Evolutionary conservation across 2,888 invertebrate species (phyloP), one percentile per base, ranked within the genome.

Genomic region (Sepioteuthis lessoniana): DNA sequence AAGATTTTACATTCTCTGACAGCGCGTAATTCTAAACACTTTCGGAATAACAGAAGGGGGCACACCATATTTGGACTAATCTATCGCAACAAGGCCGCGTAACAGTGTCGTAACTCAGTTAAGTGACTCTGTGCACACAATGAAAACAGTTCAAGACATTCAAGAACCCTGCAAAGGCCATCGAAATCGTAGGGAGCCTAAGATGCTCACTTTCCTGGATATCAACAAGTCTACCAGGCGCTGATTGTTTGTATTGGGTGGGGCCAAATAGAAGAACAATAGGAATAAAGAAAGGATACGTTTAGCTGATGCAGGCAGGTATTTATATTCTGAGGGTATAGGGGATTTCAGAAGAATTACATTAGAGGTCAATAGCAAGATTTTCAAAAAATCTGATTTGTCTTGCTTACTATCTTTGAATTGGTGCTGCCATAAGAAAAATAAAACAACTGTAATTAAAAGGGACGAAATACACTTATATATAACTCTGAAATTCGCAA

Each of bases 141-240:
- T 76, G 76, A 76, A 76, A 16, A 76, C n/a, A 76, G n/a, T 76
- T 76, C 35, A 76, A 76, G 76, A 76, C 76, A 76, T 76, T 76
- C 76, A 76, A 76, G 76, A 76, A 35, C 76, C n/a, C 76, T n/a
- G 76, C n/a, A 76, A 76, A 76, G 76, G 76, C 76, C n/a, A 76
- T n/a, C 76, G 76, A 16, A 76, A 1, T 76, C 16, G 76, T 76
- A 76, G n/a, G 76, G 76, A n/a, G 76, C 13, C 76, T 13, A n/a
- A 76, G n/a, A 76, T 76, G 13, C n/a, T 35, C n/a, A n/a, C 16
- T 76, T 76, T 76, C 76, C 76, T n/a, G 76, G 76, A 76, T 76
- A 76, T 76, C 76, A 50, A 16, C 21, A 55, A 25, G 55, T 25
- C 21, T 21, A 21, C 55, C 7, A 76, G n/a, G 76, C n/a, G 19